Base-by-base conservation (phyloP, 2,113 vertebrate genomes). In the Galbula dea region DNA sequence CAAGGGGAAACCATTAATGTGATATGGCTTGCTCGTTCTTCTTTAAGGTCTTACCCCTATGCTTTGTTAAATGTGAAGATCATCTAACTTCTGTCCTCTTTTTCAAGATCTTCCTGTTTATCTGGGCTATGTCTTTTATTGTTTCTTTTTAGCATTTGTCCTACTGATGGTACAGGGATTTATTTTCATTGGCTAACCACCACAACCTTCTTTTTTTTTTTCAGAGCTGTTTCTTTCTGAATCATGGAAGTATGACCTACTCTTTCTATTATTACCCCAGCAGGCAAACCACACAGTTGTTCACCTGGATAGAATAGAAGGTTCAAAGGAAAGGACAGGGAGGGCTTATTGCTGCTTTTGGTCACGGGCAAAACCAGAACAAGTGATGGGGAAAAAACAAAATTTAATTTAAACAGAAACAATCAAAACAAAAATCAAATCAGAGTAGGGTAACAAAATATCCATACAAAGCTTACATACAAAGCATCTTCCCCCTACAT, bases 1-100 rank as follows among this genome's bases (percentile, higher is more conserved):
- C 58, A 84, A 83, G 26, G 29, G 10, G 55, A 92, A 68, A 68
- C 43, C 52, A 66, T 93, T 87, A 85, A 76, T 69, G 54, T 83
- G 62, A 62, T 69, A 54, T 32, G 62, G 37, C 69, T 80, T 26
- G 29, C 34, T 83, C 16, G 10, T 69, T 83, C 43, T 86, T 83
- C 72, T 80, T 54, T 65, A 63, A 55, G 51, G 46, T 51, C 55
- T 88, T 73, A 59, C 12, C 30, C 5, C 4, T 24, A 4, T 15
- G 8, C 9, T 76, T 18, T 75, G 10, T 7, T 49, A 54, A 88
- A 85, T n/a, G 10, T 12, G 34, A 67, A 67, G 59, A 63, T 77
- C 61, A 26, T 74, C 51, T 55, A 41, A 36, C 3, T 8, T 66
- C 26, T 68, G 6, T 24, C 2, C 19, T 36, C 12, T 36, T 88